Evolutionary conservation across 2,113 vertebrate genomes (phyloP).

Genomic region (Steatornis caripensis): DNA sequence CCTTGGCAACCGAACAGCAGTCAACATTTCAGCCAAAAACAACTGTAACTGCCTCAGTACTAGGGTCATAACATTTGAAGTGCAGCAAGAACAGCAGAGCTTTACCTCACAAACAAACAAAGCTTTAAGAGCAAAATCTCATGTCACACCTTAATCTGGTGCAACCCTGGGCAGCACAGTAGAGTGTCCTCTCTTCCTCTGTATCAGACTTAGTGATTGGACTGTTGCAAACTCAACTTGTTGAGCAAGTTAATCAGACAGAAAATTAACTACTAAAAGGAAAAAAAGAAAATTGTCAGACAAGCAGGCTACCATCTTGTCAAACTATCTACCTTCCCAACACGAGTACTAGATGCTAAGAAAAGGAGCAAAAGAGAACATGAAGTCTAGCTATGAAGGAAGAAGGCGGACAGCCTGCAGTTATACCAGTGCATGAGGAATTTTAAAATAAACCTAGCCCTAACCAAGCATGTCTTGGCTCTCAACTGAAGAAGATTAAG

Average conservation of each 20-base stretch:
- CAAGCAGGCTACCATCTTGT: neutral
- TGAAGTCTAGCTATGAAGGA: neutral
- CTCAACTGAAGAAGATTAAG: neutral
- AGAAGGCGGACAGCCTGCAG: neutral
- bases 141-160: neutral
- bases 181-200: neutral
- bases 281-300: neutral
- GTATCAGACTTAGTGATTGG: neutral
- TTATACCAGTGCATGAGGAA: neutral
- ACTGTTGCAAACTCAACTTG: neutral
- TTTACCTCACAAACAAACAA: neutral
- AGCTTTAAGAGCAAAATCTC: constrained; percentile 7
- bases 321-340: neutral
- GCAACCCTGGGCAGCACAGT: neutral
- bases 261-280: constrained; percentile 6
- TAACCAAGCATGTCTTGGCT: neutral
- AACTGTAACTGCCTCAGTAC: neutral
- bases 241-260: constrained; percentile 3
- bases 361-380: neutral
- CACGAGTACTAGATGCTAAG: neutral
- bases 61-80: neutral
- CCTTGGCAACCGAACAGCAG: neutral
- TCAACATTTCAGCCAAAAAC: neutral
- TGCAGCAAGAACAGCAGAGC: neutral
- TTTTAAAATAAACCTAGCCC: neutral